These are phyloP conservation scores for Poeciliopsis presidionis DNA, from an alignment of 2,797 vertebrate genomes.

Conservation along the genomic window DNA sequence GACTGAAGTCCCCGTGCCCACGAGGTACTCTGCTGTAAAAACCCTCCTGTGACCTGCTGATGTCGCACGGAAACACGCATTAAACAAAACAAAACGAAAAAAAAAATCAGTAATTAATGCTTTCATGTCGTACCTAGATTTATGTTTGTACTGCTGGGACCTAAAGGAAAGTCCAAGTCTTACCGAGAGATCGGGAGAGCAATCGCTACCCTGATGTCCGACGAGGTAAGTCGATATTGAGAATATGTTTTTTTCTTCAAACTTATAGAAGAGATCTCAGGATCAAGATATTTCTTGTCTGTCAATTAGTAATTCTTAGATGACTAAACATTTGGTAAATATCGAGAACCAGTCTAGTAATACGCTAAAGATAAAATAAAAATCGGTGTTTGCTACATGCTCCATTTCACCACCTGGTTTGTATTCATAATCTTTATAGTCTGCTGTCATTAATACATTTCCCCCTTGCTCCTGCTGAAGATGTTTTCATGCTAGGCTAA, in stretches of 20 bases:
- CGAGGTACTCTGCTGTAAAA: slow-evolving; percentile 81
- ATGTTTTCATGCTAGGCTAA: not conserved
- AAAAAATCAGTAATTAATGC: not conserved
- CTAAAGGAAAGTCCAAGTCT: slow-evolving; percentile 97
- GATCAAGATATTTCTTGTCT: not conserved
- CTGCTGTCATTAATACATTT: not conserved
- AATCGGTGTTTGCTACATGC: not conserved
- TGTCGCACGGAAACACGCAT: not conserved
- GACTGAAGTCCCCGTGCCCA: slow-evolving; percentile 96
- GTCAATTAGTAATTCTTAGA: not conserved
- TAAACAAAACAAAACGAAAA: not conserved
- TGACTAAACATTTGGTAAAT: not conserved
- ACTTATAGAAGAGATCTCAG: not conserved
- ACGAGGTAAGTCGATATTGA: slow-evolving; percentile 84
- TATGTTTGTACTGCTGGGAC: slow-evolving; percentile 95
- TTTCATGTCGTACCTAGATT: slow-evolving; percentile 78
- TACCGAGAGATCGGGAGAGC: slow-evolving; percentile 97
- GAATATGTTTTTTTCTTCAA: not conserved
- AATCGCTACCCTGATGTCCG: slow-evolving; percentile 98
- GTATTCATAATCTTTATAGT: not conserved
- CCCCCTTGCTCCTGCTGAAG: not conserved
- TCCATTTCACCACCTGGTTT: not conserved
- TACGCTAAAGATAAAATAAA: not conserved
- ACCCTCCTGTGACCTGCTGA: not conserved
- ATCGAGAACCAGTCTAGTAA: not conserved